Base-by-base conservation (phyloP, 2,888 invertebrate genomes). In the Plagodis dolabraria region DNA sequence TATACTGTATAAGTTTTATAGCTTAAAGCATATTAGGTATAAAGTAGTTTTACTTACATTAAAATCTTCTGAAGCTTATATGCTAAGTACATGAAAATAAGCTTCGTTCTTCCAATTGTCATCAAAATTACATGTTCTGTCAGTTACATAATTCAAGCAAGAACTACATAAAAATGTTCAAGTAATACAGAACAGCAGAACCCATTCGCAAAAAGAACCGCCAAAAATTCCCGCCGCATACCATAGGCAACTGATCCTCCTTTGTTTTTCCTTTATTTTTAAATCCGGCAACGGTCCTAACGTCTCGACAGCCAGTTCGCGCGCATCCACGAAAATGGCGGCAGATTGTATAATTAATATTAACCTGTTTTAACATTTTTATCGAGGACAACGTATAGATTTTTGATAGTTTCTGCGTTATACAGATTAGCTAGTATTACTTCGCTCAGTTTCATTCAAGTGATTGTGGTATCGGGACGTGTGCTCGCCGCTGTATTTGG, bases 211-310 rank as follows among this genome's bases (percentile, higher is more conserved):
- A 54, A 58, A 71, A 63, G 62, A 61, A 65, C 70, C 76, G 73
- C 76, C 75, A 77, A 81, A 81, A 77, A 74, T 76, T 58, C 74
- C 75, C 68, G 68, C 68, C 70, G 72, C 79, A 82, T 81, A 80
- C 80, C 78, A 77, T 76, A 79, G 71, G 74, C 77, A 74, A 75
- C 72, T 76, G 78, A 77, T 79, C 79, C 74, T 77, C 80, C 77
- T 74, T 71, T 67, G 72, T 71, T 79, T 78, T 84, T 78, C 84
- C 40, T 88, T 83, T 72, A 64, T 85, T 85, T 85, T 86, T 78
- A 86, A 91, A 90, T 87, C 89, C 87, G 84, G 79, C 88, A 88
- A 87, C 84, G 86, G 83, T 82, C 83, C 55, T 81, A 86, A 85
- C 88, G 83, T 79, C 78, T 78, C 77, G 76, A 69, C 74, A 64